Evolutionary conservation across 2,113 vertebrate genomes (phyloP), one percentile per base, ranked within the genome.

Genomic region (Varanus komodoensis): DNA sequence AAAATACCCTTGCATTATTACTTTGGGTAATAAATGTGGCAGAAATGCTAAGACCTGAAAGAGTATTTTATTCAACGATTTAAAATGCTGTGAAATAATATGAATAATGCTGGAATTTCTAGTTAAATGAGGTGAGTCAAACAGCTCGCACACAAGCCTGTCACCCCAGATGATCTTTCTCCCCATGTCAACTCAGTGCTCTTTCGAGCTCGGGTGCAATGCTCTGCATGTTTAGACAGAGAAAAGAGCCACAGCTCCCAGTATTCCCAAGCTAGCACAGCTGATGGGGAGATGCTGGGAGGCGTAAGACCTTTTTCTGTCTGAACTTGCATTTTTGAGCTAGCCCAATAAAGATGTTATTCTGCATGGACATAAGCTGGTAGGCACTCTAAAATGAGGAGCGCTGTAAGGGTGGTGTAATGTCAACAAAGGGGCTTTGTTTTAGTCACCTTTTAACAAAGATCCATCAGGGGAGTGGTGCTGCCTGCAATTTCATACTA

Each of bases 401-500:
- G 89, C 91, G 85, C 81, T 83, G 90, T 57, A 84, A 87, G 27
- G 50, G 1, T 5, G 86, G 77, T 75, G 38, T 27, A 92, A 92
- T 57, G 89, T 92, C 92, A 89, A 69, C 29, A 57, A 2, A 27
- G 38, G 27, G 50, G 23, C 23, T 82, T 89, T 79, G n/a, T 71
- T 52, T 50, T 19, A 57, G 82, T 75, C 44, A n/a, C n/a, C 17
- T 87, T 50, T 21, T 95, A 86, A 81, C 82, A 57, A 64, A 89
- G 94, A 79, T 75, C 84, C 89, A 68, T 52, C 0, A 0, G 34
- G 90, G 89, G 89, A 71, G 80, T 50, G 86, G 87, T 67, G 86
- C 89, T 93, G 88, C 84, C 87, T 91, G 87, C 89, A 32, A 89
- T 94, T 95, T 93, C 89, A 82, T 85, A 82, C 91, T n/a, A 50